A percentile compares a stretch with the other conserved stretches of the same genome.
Conservation (phyloP, 2,888 invertebrate species). For the Sturmia bella region DNA sequence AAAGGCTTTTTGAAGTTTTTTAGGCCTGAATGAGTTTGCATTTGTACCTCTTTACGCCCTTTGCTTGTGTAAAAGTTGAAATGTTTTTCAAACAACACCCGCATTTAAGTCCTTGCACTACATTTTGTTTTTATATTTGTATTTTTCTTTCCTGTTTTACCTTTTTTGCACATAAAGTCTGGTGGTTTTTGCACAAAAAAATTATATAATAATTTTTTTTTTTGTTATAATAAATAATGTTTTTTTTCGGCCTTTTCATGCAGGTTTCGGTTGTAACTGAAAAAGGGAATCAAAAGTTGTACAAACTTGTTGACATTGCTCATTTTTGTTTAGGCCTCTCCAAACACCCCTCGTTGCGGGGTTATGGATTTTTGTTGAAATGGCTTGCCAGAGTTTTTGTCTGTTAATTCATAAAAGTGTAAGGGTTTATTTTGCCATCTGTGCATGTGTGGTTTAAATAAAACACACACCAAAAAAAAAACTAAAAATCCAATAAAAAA, state of each 20-base stretch:
- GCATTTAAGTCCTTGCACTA: slow-evolving; percentile 34
- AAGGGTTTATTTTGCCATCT: slow-evolving; percentile 36
- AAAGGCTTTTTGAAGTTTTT: slow-evolving; percentile 19
- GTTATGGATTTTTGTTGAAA: slow-evolving; percentile 19
- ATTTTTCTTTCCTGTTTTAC: slow-evolving; percentile 22
- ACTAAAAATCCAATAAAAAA: slow-evolving; percentile 31
- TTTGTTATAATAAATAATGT: slow-evolving; percentile 15
- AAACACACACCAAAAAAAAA: not conserved
- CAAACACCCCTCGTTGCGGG: slow-evolving; percentile 8
- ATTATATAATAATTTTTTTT: not conserved
- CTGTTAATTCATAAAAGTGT: slow-evolving; percentile 29
- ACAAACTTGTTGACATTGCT: slow-evolving; percentile 55
- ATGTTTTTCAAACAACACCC: slow-evolving; percentile 38
- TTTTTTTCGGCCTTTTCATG: slow-evolving; percentile 37
- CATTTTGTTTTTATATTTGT: slow-evolving; percentile 33
- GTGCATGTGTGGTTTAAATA: slow-evolving; percentile 8
- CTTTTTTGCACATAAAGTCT: slow-evolving; percentile 55
- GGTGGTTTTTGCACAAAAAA: slow-evolving; percentile 36
- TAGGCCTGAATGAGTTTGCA: slow-evolving; percentile 60
- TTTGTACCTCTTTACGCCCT: slow-evolving; percentile 17
- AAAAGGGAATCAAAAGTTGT: slow-evolving; percentile 25
- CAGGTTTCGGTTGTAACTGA: slow-evolving; percentile 32
- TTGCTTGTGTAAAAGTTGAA: slow-evolving; percentile 20
- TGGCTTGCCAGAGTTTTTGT: slow-evolving; percentile 52
- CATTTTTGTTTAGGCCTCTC: slow-evolving; percentile 1